Percentiles rank a stretch among this genome's conserved stretches.
Conservation (phyloP, 2,888 invertebrate species). For the Melinopterus prodromus region DNA sequence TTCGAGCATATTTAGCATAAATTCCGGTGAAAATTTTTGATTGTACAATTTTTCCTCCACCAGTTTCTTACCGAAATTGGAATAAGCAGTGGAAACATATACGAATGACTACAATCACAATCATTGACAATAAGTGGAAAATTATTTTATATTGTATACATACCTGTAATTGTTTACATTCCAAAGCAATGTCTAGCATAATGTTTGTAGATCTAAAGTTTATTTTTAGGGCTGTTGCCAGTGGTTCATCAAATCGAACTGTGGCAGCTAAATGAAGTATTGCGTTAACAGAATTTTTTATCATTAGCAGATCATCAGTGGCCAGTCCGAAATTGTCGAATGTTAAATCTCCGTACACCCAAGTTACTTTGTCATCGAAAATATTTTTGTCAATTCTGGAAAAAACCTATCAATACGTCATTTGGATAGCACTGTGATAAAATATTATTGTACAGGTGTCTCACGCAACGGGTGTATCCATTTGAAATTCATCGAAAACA, state of each 20-base stretch:
- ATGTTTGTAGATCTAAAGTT: background rate
- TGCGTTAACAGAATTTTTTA: background rate
- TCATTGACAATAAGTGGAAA: background rate
- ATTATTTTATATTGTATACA: background rate
- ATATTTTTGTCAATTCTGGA: background rate
- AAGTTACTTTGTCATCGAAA: background rate
- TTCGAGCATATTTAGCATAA: background rate
- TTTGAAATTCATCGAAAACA: too few relatives aligned
- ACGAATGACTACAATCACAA: slow-evolving; percentile 11
- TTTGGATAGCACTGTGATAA: too few relatives aligned
- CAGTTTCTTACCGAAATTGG: slow-evolving; percentile 5
- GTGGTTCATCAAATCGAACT: background rate
- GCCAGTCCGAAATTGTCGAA: background rate
- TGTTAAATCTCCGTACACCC: background rate
- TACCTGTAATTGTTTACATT: background rate
- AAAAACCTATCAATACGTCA: background rate
- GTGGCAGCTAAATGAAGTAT: background rate
- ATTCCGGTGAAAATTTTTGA: background rate
- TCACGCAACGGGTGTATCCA: too few relatives aligned
- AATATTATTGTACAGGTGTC: too few relatives aligned
- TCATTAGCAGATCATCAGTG: background rate
- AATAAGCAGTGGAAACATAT: slow-evolving; percentile 20
- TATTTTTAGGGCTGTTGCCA: background rate
- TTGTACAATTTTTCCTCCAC: slow-evolving; percentile 17
- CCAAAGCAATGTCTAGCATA: background rate